Base-by-base conservation (phyloP, 2,113 vertebrate genomes). In the Cynoglossus semilaevis region DNA sequence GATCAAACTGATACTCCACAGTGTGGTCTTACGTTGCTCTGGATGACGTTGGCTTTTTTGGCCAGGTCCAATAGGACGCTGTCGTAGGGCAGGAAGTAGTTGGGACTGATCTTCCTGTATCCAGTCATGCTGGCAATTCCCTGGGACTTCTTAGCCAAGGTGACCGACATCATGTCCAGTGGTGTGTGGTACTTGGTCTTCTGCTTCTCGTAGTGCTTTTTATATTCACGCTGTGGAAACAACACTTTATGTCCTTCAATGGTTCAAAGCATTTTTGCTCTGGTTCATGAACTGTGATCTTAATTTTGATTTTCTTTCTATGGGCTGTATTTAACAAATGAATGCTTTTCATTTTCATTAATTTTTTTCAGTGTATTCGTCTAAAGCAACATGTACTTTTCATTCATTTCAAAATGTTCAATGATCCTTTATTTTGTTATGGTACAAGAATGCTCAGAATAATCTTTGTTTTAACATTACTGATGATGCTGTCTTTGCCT, bases 81-180 rank as follows among this genome's bases (percentile, higher is more conserved):
- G 51, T 96, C 94, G 0, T 85, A 81, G 0, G 94, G 95, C 4
- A 94, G 80, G 80, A 88, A 88, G 77, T 90, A 97, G 70, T 68
- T 87, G 63, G 89, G 83, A 58, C 74, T 69, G 73, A 87, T 66
- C 4, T 78, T 90, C 63, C 82, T 93, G 58, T 97, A 97, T 44
- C 93, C 91, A 1, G 85, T 29, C 49, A 94, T 92, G 47, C 93
- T 96, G 70, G 78, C 66, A 15, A 96, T 93, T 0, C 56, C 86
- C 85, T 97, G 95, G 47, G 94, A 90, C 67, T 94, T 95, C 88
- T 97, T 96, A n/a, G 95, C 95, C 61, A 90, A 84, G 36, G 91
- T 89, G 57, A 96, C 87, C 8, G 88, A 84, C 62, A 97, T 90
- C 95, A 97, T 97, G 63, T 97, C 95, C 72, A 97, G 82, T 0